phyloP scores from a whole-genome alignment of 2,113 vertebrate species.

The Stegostoma tigrinum region DNA sequence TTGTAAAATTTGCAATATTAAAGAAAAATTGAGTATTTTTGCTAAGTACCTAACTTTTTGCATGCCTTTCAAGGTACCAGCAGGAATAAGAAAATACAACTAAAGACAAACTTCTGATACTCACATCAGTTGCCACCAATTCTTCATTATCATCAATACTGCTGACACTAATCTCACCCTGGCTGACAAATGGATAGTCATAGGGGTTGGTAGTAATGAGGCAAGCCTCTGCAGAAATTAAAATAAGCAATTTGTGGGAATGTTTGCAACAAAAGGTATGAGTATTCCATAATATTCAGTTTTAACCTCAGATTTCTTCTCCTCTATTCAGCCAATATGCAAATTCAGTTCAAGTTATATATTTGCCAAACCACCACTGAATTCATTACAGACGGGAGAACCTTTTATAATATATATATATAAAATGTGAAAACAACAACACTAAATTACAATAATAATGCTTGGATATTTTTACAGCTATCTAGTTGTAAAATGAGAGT shows the following conservation, averaged over 20 bases:
- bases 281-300: background rate
- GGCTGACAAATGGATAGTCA: conserved; percentile 61
- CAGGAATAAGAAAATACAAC: background rate
- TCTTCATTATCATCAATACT: conserved; percentile 64
- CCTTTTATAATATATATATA: background rate
- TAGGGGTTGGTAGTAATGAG: conserved; percentile 78
- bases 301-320: background rate
- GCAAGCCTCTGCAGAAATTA: conserved; percentile 56
- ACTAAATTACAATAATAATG: background rate
- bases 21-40: background rate
- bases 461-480: too few relatives aligned
- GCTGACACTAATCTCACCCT: conserved; percentile 65
- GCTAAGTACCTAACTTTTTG: background rate
- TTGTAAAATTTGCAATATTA: too few relatives aligned
- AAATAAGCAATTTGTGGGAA: background rate
- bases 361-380: background rate
- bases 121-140: conserved; percentile 61
- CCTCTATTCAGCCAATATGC: background rate
- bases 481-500: background rate
- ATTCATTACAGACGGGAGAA: too few relatives aligned
- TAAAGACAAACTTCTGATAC: conserved; percentile 37
- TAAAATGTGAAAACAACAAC: background rate
- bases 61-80: background rate
- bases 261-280: background rate
- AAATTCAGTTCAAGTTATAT: background rate